Percentiles rank a stretch among this genome's conserved stretches.
Conservation (phyloP, 2,797 vertebrate species). For the Bradypodion ventrale region DNA sequence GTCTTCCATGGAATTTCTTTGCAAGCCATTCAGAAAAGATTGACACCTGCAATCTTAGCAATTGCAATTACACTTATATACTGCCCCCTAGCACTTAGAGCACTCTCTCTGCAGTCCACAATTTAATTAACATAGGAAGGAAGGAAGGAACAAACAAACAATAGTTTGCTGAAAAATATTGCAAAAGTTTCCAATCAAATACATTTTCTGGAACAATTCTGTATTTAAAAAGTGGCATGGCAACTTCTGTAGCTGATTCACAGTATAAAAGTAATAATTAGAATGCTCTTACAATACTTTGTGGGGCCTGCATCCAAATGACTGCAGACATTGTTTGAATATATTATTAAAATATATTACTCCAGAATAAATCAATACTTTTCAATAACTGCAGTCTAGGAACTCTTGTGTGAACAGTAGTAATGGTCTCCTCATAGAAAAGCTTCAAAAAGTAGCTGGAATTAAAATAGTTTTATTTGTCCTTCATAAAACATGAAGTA, state of each 20-base stretch:
- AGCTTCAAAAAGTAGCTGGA: constrained; percentile 73
- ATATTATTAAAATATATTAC: constrained; percentile 67
- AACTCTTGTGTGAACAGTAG: constrained; percentile 61
- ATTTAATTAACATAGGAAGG: no score
- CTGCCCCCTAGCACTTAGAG: no score
- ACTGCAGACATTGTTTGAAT: constrained; percentile 57
- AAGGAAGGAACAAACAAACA: constrained; percentile 31
- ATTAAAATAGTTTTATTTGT: constrained; percentile 51
- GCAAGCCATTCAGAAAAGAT: not conserved
- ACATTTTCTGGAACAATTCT: constrained; percentile 36
- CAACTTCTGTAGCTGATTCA: constrained; percentile 39
- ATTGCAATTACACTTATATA: no score
- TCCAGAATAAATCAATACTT: constrained; percentile 62
- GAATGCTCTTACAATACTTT: constrained; percentile 33
- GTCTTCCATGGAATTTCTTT: not conserved
- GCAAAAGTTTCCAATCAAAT: constrained; percentile 41
- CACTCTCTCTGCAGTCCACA: no score
- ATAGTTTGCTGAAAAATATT: constrained; percentile 39
- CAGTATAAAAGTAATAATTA: constrained; percentile 56
- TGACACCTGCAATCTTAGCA: no score
- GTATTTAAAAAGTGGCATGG: constrained; percentile 60
- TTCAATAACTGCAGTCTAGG: constrained; percentile 51
- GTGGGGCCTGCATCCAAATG: constrained; percentile 44
- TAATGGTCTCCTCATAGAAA: constrained; percentile 68
- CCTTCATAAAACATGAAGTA: constrained; percentile 48